Conservation (phyloP, 2,888 invertebrate genomes). For the Monoplex corrugatus region DNA sequence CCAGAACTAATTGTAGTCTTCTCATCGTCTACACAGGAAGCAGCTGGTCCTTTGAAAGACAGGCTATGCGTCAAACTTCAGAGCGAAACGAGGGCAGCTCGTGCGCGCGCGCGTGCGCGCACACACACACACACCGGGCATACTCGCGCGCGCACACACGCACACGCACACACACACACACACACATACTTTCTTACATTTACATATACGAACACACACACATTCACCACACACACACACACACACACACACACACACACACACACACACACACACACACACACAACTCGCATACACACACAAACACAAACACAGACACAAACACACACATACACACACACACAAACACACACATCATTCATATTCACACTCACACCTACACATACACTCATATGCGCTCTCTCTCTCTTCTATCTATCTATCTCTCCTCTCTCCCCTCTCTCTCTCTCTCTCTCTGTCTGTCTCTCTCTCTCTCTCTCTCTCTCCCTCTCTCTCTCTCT, state of each 20-base stretch:
- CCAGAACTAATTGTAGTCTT: too few relatives aligned
- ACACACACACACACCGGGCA: background rate
- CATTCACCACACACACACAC: background rate
- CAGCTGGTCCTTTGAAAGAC: too few relatives aligned
- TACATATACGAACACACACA: background rate
- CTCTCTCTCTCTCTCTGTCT: too few relatives aligned
- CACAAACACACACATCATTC: background rate
- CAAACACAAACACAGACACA: background rate
- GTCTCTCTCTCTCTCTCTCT: background rate
- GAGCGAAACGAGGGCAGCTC: too few relatives aligned
- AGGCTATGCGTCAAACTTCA: too few relatives aligned
- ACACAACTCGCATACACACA: background rate
- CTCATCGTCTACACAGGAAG: too few relatives aligned
- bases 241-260: background rate
- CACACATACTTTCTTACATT: too few relatives aligned
- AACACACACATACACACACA: background rate
- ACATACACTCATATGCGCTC: background rate
- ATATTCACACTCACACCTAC: background rate
- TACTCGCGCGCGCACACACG: background rate
- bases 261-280: background rate
- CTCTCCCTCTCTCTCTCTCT: too few relatives aligned
- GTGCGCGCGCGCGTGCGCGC: background rate
- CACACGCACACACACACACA: too few relatives aligned
- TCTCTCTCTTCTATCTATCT: background rate
- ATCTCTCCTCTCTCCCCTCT: background rate